A percentile compares a stretch with the other conserved stretches of the same genome.
These are phyloP conservation scores for Drosophila ustulata DNA, from an alignment of 2,888 invertebrate species.

Conservation along the genomic window DNA sequence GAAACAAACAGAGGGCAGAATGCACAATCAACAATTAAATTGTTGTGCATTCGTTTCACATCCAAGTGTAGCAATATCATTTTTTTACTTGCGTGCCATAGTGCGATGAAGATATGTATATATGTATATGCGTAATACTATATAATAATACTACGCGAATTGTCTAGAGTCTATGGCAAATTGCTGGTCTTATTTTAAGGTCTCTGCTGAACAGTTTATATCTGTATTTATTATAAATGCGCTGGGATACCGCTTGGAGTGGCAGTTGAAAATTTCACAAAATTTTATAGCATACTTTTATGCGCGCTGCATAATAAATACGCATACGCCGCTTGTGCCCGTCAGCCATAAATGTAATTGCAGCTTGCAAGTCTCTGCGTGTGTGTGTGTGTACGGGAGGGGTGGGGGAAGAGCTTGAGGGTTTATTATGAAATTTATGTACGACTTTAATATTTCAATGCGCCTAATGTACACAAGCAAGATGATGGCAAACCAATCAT, in stretches of 20 bases:
- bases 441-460: constrained; percentile 49
- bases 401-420: constrained; percentile 8
- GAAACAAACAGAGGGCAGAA: too few species aligned
- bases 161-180: background rate
- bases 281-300: constrained; percentile 57
- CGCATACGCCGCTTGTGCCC: constrained; percentile 44
- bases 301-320: constrained; percentile 50
- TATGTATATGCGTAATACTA: background rate
- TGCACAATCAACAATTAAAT: too few species aligned
- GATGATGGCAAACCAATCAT: constrained; percentile 50
- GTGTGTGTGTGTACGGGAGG: background rate
- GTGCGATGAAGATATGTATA: background rate
- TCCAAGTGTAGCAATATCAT: too few species aligned
- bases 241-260: background rate
- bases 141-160: background rate
- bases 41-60: too few species aligned
- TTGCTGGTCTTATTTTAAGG: background rate
- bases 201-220: background rate
- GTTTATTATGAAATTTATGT: constrained; percentile 41
- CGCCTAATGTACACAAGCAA: constrained; percentile 28
- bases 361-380: constrained; percentile 36
- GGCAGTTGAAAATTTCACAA: constrained; percentile 32
- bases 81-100: background rate
- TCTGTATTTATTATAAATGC: constrained; percentile 6
- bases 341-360: constrained; percentile 53